A percentile compares a stretch with the other conserved stretches of the same genome.
Conservation (phyloP, 1,140 invertebrate species). For the Pristionchus pacificus region DNA sequence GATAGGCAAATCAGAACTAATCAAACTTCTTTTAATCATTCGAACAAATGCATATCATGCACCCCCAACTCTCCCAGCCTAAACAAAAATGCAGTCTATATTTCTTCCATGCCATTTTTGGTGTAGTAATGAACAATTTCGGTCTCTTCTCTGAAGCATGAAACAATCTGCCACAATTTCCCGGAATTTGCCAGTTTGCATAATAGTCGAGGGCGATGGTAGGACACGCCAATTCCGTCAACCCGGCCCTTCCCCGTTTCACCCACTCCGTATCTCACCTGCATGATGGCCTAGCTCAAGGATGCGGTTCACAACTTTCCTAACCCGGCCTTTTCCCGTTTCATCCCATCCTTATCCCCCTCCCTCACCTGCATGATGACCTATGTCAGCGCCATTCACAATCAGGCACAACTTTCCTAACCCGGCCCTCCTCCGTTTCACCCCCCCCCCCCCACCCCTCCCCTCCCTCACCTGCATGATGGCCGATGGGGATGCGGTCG, state of each 20-base stretch:
- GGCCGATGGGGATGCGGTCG: background rate
- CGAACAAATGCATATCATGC: too few species aligned
- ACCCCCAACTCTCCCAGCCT: too few species aligned
- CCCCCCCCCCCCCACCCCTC: background rate
- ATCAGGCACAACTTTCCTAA: background rate
- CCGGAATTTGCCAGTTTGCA: too few species aligned
- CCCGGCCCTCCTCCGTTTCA: background rate
- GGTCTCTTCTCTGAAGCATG: too few species aligned
- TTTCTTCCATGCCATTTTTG: too few species aligned
- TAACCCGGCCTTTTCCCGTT: slow-evolving; percentile 1
- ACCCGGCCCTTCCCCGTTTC: slow-evolving; percentile 3
- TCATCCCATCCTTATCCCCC: slow-evolving; percentile 11
- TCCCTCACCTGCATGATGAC: background rate
- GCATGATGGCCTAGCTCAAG: too few species aligned
- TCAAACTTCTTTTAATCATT: too few species aligned
- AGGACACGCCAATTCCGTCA: background rate
- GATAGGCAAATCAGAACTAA: too few species aligned
- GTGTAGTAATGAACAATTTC: too few species aligned
- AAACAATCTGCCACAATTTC: too few species aligned
- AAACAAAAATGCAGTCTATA: too few species aligned
- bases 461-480: background rate
- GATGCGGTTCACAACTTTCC: background rate
- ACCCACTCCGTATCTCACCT: slow-evolving; percentile 5
- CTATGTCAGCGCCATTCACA: background rate
- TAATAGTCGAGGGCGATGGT: too few species aligned